Percentiles rank a stretch among this genome's conserved stretches.
Evolutionary conservation across 2,888 invertebrate species (phyloP).

Genomic region (Rotaria macrura): DNA sequence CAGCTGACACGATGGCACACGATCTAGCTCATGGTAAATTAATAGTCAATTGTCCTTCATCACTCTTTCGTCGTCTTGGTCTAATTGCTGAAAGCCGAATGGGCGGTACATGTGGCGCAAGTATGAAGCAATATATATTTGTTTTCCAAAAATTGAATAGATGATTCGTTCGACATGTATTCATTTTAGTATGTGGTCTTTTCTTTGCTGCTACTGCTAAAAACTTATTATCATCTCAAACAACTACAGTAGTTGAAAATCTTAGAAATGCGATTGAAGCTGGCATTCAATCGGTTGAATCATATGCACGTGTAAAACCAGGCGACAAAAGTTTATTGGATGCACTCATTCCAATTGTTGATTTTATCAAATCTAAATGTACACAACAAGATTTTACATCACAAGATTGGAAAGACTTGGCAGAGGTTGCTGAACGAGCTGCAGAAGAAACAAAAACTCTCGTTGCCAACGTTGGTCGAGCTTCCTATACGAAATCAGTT

Average conservation of each 20-base stretch:
- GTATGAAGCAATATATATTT: background rate
- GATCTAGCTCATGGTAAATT: constrained; percentile 19
- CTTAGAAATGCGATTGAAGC: constrained; percentile 14
- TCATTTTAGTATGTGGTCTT: background rate
- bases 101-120: constrained; percentile 24
- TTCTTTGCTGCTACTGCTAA: background rate
- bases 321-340: constrained; percentile 21
- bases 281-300: constrained; percentile 28
- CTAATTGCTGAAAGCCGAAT: constrained; percentile 10
- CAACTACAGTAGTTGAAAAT: background rate
- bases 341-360: background rate
- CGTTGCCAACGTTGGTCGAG: constrained; percentile 60
- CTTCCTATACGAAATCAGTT: constrained; percentile 58
- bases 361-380: background rate
- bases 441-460: constrained; percentile 48
- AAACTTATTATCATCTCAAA: background rate
- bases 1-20: constrained; percentile 52
- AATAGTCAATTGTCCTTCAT: constrained; percentile 17
- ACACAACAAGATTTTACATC: background rate
- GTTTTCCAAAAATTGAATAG: too few species aligned
- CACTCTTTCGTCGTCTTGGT: constrained; percentile 20
- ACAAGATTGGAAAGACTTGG: constrained; percentile 23
- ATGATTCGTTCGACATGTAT: background rate
- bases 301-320: constrained; percentile 26
- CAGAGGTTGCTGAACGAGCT: constrained; percentile 41